Base-by-base conservation (phyloP, 1,140 invertebrate species). In the Stratiolaelaps scimitus region DNA sequence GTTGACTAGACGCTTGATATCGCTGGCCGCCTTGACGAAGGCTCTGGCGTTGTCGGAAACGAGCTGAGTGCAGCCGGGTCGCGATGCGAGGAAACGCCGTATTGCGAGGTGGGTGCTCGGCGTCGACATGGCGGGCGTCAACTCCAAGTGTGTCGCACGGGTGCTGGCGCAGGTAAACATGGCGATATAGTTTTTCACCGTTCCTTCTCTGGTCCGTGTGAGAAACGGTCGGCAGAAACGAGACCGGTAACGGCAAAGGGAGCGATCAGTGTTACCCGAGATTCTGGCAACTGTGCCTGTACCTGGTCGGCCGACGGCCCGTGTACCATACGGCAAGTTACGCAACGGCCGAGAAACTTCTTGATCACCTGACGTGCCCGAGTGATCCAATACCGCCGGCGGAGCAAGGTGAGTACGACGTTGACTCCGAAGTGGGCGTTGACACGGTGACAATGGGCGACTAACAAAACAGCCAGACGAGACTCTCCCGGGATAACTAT, bases 211-310 rank as follows among this genome's bases (percentile, higher is more conserved):
- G 23, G 34, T 48, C 44, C 34, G 66, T 6, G 64, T 43, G 5
- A 56, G 26, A 43, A 68, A 68, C 17, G 43, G 46, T 4, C 67
- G 47, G n/a, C 67, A 68, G 29, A 60, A 67, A 43, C 67, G 4
- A 68, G 43, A 43, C 67, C 46, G 19, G 43, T 19, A 34, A 13
- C 17, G 28, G 30, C 43, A 66, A 67, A 68, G 6, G 66, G 67
- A 34, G n/a, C 28, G 45, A 19, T 46, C 1, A 2, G 4, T 4
- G 6, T 23, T 13, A 67, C 48, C 7, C 67, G 45, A 4, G 45
- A 43, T 23, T 7, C 15, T 4, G 66, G 46, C 30, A 68, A 44
- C 19, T 48, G 20, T 5, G 26, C 46, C 46, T 47, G 43, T 43
- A 43, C n/a, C 48, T 64, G 65, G 26, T 60, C n/a, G 1, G 20